Percentiles rank a stretch among this genome's conserved stretches.
These are phyloP conservation scores for Esox niger DNA, from an alignment of 2,113 vertebrate genomes.

Conservation along the genomic window DNA sequence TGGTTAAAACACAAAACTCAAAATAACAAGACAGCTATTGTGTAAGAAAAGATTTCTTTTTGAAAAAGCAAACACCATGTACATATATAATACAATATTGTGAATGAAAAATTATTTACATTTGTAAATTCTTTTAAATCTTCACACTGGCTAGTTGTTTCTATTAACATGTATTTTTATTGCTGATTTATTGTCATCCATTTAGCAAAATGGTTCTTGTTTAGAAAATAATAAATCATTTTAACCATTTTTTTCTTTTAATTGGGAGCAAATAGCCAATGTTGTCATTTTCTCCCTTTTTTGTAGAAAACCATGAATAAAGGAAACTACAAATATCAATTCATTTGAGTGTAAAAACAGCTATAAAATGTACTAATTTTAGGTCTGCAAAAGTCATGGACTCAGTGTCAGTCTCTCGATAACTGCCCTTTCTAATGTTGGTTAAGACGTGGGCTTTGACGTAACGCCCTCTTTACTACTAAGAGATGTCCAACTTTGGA, in stretches of 20 bases:
- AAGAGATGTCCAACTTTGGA: conserved; percentile 18
- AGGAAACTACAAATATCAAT: conserved; percentile 63
- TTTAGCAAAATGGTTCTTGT: conserved; percentile 70
- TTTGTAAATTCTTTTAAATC: conserved; percentile 74
- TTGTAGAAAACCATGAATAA: conserved; percentile 70
- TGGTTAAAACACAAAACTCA: conserved; percentile 79
- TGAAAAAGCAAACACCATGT: conserved; percentile 86
- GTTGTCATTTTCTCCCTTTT: conserved; percentile 66
- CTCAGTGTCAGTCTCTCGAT: conserved; percentile 33
- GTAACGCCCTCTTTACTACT: conserved; percentile 43
- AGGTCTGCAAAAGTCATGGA: conserved; percentile 49
- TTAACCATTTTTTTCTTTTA: conserved; percentile 63
- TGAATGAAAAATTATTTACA: conserved; percentile 89
- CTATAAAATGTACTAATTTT: conserved; percentile 73
- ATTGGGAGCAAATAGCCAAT: conserved; percentile 69
- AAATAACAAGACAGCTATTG: conserved; percentile 80
- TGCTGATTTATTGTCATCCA: conserved; percentile 82
- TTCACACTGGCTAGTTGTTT: conserved; percentile 82
- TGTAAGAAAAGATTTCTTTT: conserved; percentile 79
- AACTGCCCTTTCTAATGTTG: conserved; percentile 26
- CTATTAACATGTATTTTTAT: conserved; percentile 83
- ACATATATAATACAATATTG: conserved; percentile 87
- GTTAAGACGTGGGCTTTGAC: conserved; percentile 50
- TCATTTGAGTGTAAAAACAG: conserved; percentile 69
- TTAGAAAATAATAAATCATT: conserved; percentile 77